Evolutionary conservation across 2,113 vertebrate genomes (phyloP).

Genomic region (Vulpes ferrilata): DNA sequence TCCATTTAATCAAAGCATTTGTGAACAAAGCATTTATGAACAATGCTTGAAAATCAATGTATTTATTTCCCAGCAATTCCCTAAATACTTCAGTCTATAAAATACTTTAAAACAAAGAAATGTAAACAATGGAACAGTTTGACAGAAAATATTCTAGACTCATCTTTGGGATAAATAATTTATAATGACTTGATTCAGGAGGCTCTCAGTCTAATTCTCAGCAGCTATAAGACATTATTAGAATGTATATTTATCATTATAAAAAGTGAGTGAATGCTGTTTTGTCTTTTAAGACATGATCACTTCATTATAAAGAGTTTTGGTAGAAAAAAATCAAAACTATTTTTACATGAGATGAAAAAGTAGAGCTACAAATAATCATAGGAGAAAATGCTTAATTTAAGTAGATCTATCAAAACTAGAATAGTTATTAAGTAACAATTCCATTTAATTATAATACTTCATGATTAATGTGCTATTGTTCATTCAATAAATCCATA

Average conservation of each 20-base stretch:
- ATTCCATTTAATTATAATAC: background rate
- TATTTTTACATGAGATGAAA: background rate
- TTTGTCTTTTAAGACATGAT: background rate
- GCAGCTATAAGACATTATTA: background rate
- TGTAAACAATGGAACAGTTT: background rate
- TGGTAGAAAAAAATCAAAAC: background rate
- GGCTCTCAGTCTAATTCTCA: background rate
- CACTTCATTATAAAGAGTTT: background rate
- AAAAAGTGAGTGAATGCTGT: background rate
- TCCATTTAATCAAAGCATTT: background rate
- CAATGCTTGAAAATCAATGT: background rate
- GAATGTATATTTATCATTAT: background rate
- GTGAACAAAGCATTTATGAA: background rate
- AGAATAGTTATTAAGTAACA: background rate
- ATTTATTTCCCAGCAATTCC: background rate
- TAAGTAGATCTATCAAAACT: background rate
- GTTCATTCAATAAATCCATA: background rate
- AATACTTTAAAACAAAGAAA: background rate
- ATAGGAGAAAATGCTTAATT: background rate
- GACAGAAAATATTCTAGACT: background rate
- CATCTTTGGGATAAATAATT: background rate
- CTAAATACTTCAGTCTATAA: background rate
- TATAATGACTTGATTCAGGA: background rate
- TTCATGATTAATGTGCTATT: background rate
- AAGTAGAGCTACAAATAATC: background rate